Conservation (phyloP, 1,140 invertebrate genomes). For the Drosophila biarmipes region DNA sequence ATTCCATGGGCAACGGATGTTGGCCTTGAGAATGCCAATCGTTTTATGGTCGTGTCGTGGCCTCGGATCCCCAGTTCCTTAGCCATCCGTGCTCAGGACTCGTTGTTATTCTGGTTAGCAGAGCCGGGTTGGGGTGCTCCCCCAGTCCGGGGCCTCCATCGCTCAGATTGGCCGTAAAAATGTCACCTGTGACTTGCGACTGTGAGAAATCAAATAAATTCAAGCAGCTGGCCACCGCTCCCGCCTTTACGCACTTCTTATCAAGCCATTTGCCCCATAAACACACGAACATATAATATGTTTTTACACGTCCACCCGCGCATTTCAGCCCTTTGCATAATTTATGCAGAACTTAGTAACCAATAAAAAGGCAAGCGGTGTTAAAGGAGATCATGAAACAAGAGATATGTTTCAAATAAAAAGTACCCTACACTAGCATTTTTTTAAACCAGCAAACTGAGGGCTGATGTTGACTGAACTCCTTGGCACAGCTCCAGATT, state of each 20-base stretch:
- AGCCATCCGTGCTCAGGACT: constrained; percentile 10
- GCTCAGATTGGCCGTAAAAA: constrained; percentile 78
- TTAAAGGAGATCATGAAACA: constrained; percentile 19
- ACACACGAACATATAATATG: constrained; percentile 29
- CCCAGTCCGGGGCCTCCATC: constrained; percentile 24
- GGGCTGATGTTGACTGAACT: too few species aligned
- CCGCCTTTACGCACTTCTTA: constrained; percentile 42
- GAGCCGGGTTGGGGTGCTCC: constrained; percentile 2
- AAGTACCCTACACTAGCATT: neutral
- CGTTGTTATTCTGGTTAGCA: constrained; percentile 11
- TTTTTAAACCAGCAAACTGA: too few species aligned
- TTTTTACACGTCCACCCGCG: constrained; percentile 1
- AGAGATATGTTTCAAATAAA: neutral
- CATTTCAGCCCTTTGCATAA: constrained; percentile 60
- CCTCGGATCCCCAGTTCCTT: constrained; percentile 14
- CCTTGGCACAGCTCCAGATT: too few species aligned
- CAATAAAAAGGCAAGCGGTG: constrained; percentile 47
- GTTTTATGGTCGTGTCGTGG: constrained; percentile 70
- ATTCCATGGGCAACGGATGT: constrained; percentile 18
- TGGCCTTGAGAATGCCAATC: constrained; percentile 68
- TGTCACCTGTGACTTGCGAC: constrained; percentile 78
- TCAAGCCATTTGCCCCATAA: constrained; percentile 42
- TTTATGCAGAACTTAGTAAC: constrained; percentile 75
- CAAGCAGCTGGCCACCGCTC: constrained; percentile 44
- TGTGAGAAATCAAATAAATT: constrained; percentile 80